Evolutionary conservation across 2,113 vertebrate species (phyloP), one percentile per base, ranked within the genome.

Genomic region (Laticauda colubrina): DNA sequence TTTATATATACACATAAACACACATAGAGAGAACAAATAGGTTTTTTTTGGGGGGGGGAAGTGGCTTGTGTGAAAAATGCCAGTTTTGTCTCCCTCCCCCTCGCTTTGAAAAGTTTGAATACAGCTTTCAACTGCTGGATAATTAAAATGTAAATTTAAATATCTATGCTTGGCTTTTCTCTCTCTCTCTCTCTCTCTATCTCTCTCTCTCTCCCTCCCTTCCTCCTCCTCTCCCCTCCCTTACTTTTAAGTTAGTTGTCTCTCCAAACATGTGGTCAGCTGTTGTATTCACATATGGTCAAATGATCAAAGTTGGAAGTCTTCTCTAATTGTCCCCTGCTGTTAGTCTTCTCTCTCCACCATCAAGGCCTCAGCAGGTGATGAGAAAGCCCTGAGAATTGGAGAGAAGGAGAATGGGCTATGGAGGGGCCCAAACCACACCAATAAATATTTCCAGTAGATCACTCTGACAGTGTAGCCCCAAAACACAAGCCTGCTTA

Each of bases 401-500:
- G 98, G 98, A 98, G 98, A 98, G 97, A 98, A 98, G 99, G 98
- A 98, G 98, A 99, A 99, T 98, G 98, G 98, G 96, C 98, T 98
- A 98, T 97, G 89, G 98, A 99, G 98, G 99, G 99, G 98, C 99
- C 98, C 98, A 98, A 98, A 98, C 98, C 98, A 98, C 98, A 98
- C 98, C 99, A 99, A 99, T 99, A 99, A 99, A 99, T 99, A 99
- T 98, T 99, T 99, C 98, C 98, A 99, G 98, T 98, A 98, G 98
- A 99, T 98, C 98, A 98, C 98, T 98, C 98, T 99, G 99, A 99
- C 99, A 99, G 98, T 98, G 98, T 97, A 98, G 98, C 98, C 98
- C 97, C 96, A 95, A 98, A 99, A 98, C 98, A 99, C 98, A 98
- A 98, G 99, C 98, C 98, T 99, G 98, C 97, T 97, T 97, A 98